Evolutionary conservation across 2,113 vertebrate genomes (phyloP).

Genomic region (Plecturocebus donacophilus): DNA sequence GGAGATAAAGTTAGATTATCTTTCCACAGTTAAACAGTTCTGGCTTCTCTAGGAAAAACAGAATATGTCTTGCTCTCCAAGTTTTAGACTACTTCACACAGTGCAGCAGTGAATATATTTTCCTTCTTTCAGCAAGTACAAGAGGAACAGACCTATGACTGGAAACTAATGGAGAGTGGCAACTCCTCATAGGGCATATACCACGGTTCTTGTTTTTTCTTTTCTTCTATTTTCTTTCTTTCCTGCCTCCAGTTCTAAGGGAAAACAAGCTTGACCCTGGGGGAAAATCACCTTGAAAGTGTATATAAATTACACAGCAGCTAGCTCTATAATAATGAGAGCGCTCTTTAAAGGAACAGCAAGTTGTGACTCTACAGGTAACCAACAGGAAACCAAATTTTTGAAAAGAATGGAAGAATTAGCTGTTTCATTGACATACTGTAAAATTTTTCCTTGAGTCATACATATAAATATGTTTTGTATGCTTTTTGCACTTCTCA

Average conservation of each 20-base stretch:
- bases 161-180: not conserved
- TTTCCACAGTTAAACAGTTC: conserved; percentile 30
- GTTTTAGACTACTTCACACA: not conserved
- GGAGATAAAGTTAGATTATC: not conserved
- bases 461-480: not conserved
- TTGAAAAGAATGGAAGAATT: conserved; percentile 15
- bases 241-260: not conserved
- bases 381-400: not conserved
- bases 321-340: not conserved
- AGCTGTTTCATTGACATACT: conserved; percentile 28
- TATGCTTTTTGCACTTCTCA: not conserved
- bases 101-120: conserved; percentile 6
- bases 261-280: not conserved
- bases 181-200: not conserved
- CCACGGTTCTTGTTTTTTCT: not conserved
- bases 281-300: not conserved
- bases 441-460: not conserved
- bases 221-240: conserved; percentile 16
- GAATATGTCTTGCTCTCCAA: not conserved
- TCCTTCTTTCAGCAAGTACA: not conserved
- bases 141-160: not conserved
- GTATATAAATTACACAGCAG: not conserved
- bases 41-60: conserved; percentile 33
- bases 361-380: conserved; percentile 5
- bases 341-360: not conserved